Evolutionary conservation across 2,797 vertebrate genomes (phyloP), one percentile per base, ranked within the genome.

Genomic region (Neosilurus mollespiculum): DNA sequence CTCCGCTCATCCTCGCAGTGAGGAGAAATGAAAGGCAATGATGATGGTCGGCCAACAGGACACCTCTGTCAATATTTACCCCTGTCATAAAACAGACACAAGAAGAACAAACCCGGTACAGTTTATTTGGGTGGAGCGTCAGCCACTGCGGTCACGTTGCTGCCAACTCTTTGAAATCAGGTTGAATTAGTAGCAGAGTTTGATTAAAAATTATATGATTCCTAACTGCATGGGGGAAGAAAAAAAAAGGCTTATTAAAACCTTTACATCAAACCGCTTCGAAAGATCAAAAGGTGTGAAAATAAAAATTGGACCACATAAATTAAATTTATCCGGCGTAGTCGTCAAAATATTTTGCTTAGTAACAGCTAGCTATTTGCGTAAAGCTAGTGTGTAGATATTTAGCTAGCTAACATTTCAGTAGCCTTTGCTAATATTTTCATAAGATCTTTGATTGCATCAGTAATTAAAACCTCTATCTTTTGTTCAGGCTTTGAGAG

Each of bases 31-130:
- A 84, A 76, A 84, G 53, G 59, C 56, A 69, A 59, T 61, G 59
- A 51, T 80, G 3, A 18, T 81, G 9, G 61, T 71, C 66, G 56
- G 65, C 86, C 69, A 80, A 51, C 20, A 85, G 43, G 78, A 76
- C 76, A 58, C 20, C 83, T 86, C n/a, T 2, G 71, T 80, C 78
- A 89, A 89, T 86, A 89, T 89, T 89, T 82, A 86, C 72, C 76
- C 20, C 66, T 67, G 58, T 72, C 64, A 62, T 82, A 82, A 84
- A 87, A 54, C 43, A 64, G 73, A 78, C 58, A 77, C 73, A n/a
- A 81, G 85, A 82, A 81, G 84, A 79, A 54, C 65, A 69, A 86
- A 84, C 43, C 59, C n/a, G 64, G 67, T 3, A 49, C 58, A 59
- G 81, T 51, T 67, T 59, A 51, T 73, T 49, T 80, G 66, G 83